Base-by-base conservation (phyloP, 2,113 vertebrate genomes). In the Chloebia gouldiae region DNA sequence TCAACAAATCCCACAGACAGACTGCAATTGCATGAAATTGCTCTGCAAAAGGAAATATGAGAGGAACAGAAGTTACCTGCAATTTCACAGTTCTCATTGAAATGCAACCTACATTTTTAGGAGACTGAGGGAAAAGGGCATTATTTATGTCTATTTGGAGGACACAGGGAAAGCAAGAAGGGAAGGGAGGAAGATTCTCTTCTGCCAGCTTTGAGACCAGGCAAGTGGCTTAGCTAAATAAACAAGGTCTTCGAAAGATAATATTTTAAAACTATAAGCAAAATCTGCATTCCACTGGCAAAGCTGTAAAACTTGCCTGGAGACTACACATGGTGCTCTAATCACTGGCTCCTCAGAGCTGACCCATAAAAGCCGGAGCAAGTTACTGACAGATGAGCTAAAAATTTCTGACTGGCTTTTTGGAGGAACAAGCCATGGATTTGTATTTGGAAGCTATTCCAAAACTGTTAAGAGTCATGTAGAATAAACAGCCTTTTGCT, bases 401-500 rank as follows among this genome's bases (percentile, higher is more conserved):
- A 76, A 68, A 81, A 70, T 86, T 88, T 81, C 77, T 83, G 80
- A 77, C 50, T 68, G 15, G 63, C 60, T 96, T 88, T 94, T 91
- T 61, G 51, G 85, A 54, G 54, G 66, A 73, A 96, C 50, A 93
- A 96, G 79, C 64, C 76, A n/a, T 18, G 45, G 66, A 93, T 95
- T 92, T 87, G 87, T 90, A 53, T 84, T 78, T 90, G 65, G 85
- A 57, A 71, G 50, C 33, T 87, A 77, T 79, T 50, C 51, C 60
- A 92, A 92, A 56, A 59, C 65, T 50, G n/a, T 72, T 92, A 42
- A 8, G 4, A 75, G 39, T 40, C 60, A 27, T 37, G 68, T 7
- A 81, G 90, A 91, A 86, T 88, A 90, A 96, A 84, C 64, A 92
- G 85, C 51, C 90, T 81, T 93, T 92, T 94, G 75, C 93, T 93